Conservation (phyloP, 2,797 vertebrate genomes). For the Thalassophryne amazonica region DNA sequence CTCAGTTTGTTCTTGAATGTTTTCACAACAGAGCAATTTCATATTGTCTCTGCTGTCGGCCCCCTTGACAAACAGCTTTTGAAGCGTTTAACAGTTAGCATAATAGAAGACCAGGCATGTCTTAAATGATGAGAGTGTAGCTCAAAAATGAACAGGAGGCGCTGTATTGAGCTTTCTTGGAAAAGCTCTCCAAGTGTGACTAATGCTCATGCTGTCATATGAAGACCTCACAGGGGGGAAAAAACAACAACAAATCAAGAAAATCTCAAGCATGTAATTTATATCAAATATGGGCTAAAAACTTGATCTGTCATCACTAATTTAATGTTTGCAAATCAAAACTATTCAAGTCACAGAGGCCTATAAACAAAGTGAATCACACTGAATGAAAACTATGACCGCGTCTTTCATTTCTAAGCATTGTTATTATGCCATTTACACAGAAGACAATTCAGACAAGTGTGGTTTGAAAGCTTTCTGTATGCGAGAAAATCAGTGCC, state of each 20-base stretch:
- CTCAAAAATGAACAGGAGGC: slow-evolving; percentile 36
- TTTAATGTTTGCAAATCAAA: slow-evolving; percentile 38
- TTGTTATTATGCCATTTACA: slow-evolving; percentile 33
- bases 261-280: slow-evolving; percentile 48
- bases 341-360: slow-evolving; percentile 23
- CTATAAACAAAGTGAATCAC: slow-evolving; percentile 51
- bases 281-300: slow-evolving; percentile 52
- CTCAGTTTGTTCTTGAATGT: slow-evolving; percentile 10
- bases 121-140: slow-evolving; percentile 35
- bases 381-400: slow-evolving; percentile 44
- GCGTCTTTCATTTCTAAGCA: slow-evolving; percentile 32
- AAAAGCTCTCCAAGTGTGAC: slow-evolving; percentile 31
- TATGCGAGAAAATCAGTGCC: slow-evolving; percentile 1
- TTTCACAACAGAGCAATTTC: slow-evolving; percentile 12
- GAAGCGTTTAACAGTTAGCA: slow-evolving; percentile 27
- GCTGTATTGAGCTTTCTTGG: slow-evolving; percentile 57
- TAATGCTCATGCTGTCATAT: slow-evolving; percentile 18
- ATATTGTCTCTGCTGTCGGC: slow-evolving; percentile 6
- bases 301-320: slow-evolving; percentile 45
- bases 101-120: slow-evolving; percentile 19
- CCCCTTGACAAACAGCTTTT: slow-evolving; percentile 26
- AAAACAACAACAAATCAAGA: slow-evolving; percentile 23
- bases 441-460: slow-evolving; percentile 19
- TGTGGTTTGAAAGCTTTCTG: slow-evolving; percentile 33
- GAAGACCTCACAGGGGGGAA: slow-evolving; percentile 29